phyloP scores from a whole-genome alignment of 1,140 invertebrate genomes.

The Danaus melanippus region DNA sequence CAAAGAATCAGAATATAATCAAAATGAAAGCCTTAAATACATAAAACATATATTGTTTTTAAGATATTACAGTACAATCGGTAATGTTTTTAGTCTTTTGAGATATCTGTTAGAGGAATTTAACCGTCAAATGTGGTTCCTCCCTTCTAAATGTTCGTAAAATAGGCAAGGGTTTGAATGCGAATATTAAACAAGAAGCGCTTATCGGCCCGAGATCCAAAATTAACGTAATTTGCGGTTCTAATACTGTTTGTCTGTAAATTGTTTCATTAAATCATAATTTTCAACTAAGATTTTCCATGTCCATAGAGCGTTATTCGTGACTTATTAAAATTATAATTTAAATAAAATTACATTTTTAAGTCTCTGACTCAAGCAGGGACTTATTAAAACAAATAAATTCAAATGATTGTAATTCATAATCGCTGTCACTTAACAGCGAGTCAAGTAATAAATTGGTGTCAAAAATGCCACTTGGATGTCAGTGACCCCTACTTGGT shows the following conservation, averaged over 20 bases:
- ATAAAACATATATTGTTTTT: too few species aligned
- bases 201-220: slow-evolving; percentile 31
- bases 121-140: slow-evolving; percentile 7
- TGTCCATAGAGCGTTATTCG: too few species aligned
- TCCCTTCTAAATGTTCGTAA: slow-evolving; percentile 6
- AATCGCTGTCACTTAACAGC: slow-evolving; percentile 3
- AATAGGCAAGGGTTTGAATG: slow-evolving; percentile 19
- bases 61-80: too few species aligned
- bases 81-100: too few species aligned
- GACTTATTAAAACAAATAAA: too few species aligned
- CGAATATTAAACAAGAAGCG: slow-evolving; percentile 29
- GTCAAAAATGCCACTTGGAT: slow-evolving; percentile 17
- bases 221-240: slow-evolving; percentile 35
- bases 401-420: slow-evolving; percentile 10
- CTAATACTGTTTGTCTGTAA: slow-evolving; percentile 13
- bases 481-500: slow-evolving; percentile 14
- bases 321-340: too few species aligned
- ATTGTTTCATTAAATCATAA: slow-evolving; percentile 21
- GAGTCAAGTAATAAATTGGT: slow-evolving; percentile 18
- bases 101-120: too few species aligned
- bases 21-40: too few species aligned
- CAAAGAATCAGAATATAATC: too few species aligned
- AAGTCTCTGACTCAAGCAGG: too few species aligned
- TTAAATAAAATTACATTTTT: too few species aligned
- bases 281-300: slow-evolving; percentile 12